Percentiles rank a stretch among this genome's conserved stretches.
Conservation (phyloP, 2,888 invertebrate species). For the Amblyjoppa fuscipennis region DNA sequence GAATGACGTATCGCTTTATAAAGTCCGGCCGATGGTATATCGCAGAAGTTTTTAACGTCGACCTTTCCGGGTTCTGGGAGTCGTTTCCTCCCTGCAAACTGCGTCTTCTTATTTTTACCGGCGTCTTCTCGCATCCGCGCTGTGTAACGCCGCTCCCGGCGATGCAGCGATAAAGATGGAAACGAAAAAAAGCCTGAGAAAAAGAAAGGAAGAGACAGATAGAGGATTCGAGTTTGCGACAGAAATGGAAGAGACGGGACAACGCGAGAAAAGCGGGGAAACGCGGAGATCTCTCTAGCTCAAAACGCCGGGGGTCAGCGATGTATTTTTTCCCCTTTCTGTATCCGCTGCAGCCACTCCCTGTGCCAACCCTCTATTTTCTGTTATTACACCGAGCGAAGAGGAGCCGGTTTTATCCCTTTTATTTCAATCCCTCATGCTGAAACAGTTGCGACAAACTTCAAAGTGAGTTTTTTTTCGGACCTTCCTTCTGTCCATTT, state of each 20-base stretch:
- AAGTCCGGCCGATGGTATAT: constrained; percentile 9
- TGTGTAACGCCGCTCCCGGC: constrained; percentile 4
- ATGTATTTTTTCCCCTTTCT: constrained; percentile 13
- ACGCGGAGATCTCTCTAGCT: constrained; percentile 7
- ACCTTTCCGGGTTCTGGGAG: background rate
- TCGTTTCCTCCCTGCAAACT: background rate
- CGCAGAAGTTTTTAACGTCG: background rate
- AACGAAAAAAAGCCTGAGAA: constrained; percentile 9
- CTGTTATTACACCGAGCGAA: constrained; percentile 16
- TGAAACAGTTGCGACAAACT: constrained; percentile 4
- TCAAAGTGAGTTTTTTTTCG: constrained; percentile 37
- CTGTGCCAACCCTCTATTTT: constrained; percentile 33
- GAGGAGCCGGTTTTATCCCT: background rate
- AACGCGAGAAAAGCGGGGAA: constrained; percentile 14
- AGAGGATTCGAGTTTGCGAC: background rate
- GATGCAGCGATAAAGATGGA: constrained; percentile 37
- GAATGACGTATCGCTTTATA: constrained; percentile 16
- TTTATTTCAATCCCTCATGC: constrained; percentile 9
- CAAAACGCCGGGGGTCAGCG: constrained; percentile 8
- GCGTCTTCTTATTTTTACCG: background rate
- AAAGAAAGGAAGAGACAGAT: constrained; percentile 27
- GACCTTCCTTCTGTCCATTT: background rate
- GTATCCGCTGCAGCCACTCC: constrained; percentile 6
- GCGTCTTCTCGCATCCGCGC: background rate
- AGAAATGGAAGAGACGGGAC: background rate